Evolutionary conservation across 2,888 invertebrate species (phyloP).

Genomic region (Exephanes ischioxanthus): DNA sequence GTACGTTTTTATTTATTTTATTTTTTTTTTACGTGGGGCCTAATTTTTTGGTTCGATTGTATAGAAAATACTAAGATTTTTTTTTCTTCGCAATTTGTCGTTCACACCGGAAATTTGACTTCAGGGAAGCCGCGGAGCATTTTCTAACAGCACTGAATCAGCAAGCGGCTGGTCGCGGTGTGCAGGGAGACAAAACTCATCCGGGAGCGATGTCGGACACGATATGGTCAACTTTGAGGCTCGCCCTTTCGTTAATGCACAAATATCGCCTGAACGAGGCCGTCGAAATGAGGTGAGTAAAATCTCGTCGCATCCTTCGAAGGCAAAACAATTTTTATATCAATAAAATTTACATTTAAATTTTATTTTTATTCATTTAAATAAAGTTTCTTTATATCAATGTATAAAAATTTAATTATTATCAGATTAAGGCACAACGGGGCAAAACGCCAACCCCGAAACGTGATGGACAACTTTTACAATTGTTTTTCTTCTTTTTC

Average conservation of each 20-base stretch:
- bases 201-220: slow-evolving; percentile 92
- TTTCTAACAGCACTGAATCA: slow-evolving; percentile 96
- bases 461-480: background rate
- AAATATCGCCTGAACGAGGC: slow-evolving; percentile 86
- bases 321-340: background rate
- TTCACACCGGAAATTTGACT: background rate
- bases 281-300: slow-evolving; percentile 86
- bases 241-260: slow-evolving; percentile 93
- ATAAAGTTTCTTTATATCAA: too few relatives aligned
- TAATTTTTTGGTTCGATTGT: background rate
- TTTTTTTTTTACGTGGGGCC: background rate
- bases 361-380: too few relatives aligned
- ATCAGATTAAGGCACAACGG: too few relatives aligned
- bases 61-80: background rate
- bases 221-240: slow-evolving; percentile 97
- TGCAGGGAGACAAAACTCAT: slow-evolving; percentile 83
- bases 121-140: slow-evolving; percentile 97
- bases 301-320: background rate
- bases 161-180: slow-evolving; percentile 91
- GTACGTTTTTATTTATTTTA: slow-evolving; percentile 84
- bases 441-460: too few relatives aligned
- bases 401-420: too few relatives aligned
- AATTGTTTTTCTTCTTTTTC: slow-evolving; percentile 71
- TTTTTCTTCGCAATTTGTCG: too few relatives aligned
- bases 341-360: too few relatives aligned